Base-by-base conservation (phyloP, 2,113 vertebrate species). In the Boulengerochromis microlepis region DNA sequence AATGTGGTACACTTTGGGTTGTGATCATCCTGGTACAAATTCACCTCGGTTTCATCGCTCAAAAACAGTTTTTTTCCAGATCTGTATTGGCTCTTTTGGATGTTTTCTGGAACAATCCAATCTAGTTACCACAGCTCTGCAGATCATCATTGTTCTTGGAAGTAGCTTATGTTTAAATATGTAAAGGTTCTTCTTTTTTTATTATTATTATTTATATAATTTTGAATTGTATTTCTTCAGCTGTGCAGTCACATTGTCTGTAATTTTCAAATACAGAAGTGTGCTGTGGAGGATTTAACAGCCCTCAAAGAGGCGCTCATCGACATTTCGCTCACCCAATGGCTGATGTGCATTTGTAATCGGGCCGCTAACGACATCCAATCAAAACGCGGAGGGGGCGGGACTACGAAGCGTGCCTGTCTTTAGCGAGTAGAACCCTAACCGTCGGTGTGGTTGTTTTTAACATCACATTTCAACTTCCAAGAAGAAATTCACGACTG, bases 321-420 rank as follows among this genome's bases (percentile, higher is more conserved):
- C 88, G 92, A 91, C 91, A 54, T 50, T 50, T 40, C 2, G 4
- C 5, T 2, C 1, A 89, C 66, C 93, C 92, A 94, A 94, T 94
- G 38, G 0, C 7, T n/a, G 16, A n/a, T 3, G 24, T 8, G 40
- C 2, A 81, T 78, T n/a, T 26, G 5, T 24, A 10, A 74, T 4
- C 2, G 29, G 42, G 16, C 71, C 7, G 38, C 47, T 7, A 2
- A 4, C 13, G 1, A 16, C 2, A 57, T 15, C 93, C 89, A 93
- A 91, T 93, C 84, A 69, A 2, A 5, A 18, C 2, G 24, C 3
- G 3, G 3, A 2, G 3, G 8, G 26, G 95, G 91, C 81, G 93
- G 91, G 57, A 7, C 61, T 81, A 18, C 1, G 1, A 1, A 10
- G 76, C 6, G 10, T 47, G n/a, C 53, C 8, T 8, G 24, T 52